Conservation (phyloP, 2,113 vertebrate species). For the Bothrops jararaca region DNA sequence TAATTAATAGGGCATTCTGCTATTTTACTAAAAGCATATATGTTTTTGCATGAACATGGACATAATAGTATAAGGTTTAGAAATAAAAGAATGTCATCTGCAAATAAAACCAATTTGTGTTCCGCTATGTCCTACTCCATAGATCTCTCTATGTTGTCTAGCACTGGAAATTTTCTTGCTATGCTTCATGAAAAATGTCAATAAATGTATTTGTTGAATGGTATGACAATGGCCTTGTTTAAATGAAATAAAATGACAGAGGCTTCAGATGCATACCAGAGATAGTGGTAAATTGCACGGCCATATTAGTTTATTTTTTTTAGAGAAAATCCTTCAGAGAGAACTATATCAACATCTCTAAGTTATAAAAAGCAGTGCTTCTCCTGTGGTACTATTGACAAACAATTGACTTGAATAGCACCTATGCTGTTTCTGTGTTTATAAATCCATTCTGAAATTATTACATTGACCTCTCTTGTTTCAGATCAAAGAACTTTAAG, state of each 20-base stretch:
- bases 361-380: neutral
- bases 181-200: neutral
- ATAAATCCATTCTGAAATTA: neutral
- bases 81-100: neutral
- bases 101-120: neutral
- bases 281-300: neutral
- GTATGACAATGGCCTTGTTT: neutral
- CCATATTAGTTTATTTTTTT: neutral
- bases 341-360: neutral
- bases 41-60: neutral
- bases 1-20: too few relatives aligned
- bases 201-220: neutral
- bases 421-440: neutral
- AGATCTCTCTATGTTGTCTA: neutral
- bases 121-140: neutral
- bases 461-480: neutral
- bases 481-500: neutral
- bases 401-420: neutral
- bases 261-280: neutral
- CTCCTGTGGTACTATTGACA: neutral
- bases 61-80: neutral
- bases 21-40: neutral
- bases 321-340: neutral
- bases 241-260: neutral
- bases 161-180: neutral